phyloP scores from a whole-genome alignment of 1,140 invertebrate species.

The Brachionus plicatilis region DNA sequence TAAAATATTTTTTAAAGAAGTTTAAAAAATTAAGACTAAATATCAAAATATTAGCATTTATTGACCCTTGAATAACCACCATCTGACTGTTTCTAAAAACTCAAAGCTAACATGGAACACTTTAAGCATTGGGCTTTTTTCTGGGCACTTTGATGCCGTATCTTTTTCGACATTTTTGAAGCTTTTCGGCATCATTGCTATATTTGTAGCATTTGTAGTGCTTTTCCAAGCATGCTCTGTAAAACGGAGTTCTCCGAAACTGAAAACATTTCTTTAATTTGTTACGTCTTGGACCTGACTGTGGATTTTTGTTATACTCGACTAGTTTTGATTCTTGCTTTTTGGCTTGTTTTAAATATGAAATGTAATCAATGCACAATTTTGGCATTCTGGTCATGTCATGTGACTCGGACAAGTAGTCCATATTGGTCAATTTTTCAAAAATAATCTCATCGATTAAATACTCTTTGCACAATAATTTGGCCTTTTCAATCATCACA shows the following conservation, averaged over 20 bases:
- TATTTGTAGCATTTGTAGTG: constrained; percentile 11
- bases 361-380: constrained; percentile 11
- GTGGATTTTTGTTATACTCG: background rate
- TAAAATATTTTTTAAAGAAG: background rate
- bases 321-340: background rate
- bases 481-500: constrained; percentile 3
- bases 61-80: constrained; percentile 27
- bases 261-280: constrained; percentile 6
- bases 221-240: background rate
- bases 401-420: background rate
- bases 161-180: background rate
- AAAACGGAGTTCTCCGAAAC: background rate
- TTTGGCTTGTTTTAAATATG: background rate
- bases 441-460: constrained; percentile 14
- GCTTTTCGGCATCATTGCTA: background rate
- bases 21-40: background rate
- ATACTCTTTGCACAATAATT: constrained; percentile 19
- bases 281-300: background rate
- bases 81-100: background rate
- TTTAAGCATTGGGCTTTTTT: background rate
- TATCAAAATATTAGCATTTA: background rate
- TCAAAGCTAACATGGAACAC: background rate
- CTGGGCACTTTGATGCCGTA: background rate
- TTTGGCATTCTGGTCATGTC: background rate
- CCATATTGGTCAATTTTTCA: background rate